Percentiles rank a stretch among this genome's conserved stretches.
Conservation (phyloP, 2,113 vertebrate genomes). For the Nannospalax galili region DNA sequence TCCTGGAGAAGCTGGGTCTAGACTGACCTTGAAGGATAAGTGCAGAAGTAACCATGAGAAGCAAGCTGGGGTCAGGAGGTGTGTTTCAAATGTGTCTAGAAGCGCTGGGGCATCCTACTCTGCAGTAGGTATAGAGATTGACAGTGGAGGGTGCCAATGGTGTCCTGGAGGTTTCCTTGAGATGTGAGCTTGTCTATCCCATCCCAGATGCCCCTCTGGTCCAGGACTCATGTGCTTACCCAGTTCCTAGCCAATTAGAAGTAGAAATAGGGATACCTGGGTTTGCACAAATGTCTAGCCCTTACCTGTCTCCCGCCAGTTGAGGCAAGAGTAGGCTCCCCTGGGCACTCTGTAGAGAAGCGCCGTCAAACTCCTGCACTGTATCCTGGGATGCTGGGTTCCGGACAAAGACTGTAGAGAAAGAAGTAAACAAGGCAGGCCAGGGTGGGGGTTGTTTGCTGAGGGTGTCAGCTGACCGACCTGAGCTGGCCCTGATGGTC, state of each 20-base stretch:
- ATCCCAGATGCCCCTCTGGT: not conserved
- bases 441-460: not conserved
- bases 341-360: not conserved
- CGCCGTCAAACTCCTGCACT: not conserved
- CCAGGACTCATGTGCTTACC: not conserved
- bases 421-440: conserved; percentile 20
- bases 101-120: not conserved
- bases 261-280: not conserved
- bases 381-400: not conserved
- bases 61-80: not conserved
- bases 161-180: not conserved
- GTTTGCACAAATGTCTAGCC: not conserved
- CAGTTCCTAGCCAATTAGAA: not conserved
- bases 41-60: not conserved
- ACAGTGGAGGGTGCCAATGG: not conserved
- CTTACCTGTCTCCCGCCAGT: too few species aligned
- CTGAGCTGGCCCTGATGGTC: conserved; percentile 53
- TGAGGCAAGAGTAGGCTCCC: not conserved
- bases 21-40: not conserved
- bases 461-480: conserved; percentile 2
- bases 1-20: not conserved
- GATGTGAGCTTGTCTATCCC: not conserved
- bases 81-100: not conserved
- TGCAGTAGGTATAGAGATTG: not conserved
- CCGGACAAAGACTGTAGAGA: not conserved